Evolutionary conservation across 2,888 invertebrate genomes (phyloP).

Genomic region (Eupithecia abbreviata): DNA sequence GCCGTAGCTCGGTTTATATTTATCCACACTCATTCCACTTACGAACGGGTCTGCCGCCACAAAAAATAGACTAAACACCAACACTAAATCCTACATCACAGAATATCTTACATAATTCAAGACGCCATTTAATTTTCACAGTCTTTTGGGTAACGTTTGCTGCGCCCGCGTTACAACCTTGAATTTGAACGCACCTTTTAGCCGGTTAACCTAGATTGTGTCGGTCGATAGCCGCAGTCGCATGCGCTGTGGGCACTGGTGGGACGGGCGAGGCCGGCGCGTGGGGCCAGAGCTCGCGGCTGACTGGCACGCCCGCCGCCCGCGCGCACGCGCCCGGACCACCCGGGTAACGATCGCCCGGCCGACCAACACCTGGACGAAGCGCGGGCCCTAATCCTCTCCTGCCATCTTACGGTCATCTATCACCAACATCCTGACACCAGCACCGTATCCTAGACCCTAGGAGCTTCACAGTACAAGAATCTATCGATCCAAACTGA

Average conservation of each 20-base stretch:
- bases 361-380: constrained; percentile 36
- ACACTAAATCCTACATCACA: constrained; percentile 58
- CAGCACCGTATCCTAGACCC: background rate
- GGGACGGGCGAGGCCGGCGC: constrained; percentile 55
- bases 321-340: constrained; percentile 51
- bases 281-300: constrained; percentile 59
- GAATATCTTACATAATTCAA: constrained; percentile 75
- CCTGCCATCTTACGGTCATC: background rate
- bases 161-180: constrained; percentile 82
- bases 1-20: constrained; percentile 67
- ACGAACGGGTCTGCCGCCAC: constrained; percentile 65
- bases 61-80: constrained; percentile 43
- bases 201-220: constrained; percentile 83
- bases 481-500: background rate
- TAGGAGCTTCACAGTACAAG: background rate
- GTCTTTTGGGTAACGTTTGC: constrained; percentile 64
- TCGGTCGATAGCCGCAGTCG: constrained; percentile 77
- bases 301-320: constrained; percentile 58
- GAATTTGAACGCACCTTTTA: constrained; percentile 83
- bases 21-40: constrained; percentile 69
- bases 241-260: constrained; percentile 72
- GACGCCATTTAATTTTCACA: constrained; percentile 65
- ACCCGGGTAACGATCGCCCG: constrained; percentile 56
- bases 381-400: background rate
- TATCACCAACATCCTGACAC: background rate